phyloP scores from a whole-genome alignment of 30 jellyfish, hydroid and myxozoan species.

The Aurelia coerulea region DNA sequence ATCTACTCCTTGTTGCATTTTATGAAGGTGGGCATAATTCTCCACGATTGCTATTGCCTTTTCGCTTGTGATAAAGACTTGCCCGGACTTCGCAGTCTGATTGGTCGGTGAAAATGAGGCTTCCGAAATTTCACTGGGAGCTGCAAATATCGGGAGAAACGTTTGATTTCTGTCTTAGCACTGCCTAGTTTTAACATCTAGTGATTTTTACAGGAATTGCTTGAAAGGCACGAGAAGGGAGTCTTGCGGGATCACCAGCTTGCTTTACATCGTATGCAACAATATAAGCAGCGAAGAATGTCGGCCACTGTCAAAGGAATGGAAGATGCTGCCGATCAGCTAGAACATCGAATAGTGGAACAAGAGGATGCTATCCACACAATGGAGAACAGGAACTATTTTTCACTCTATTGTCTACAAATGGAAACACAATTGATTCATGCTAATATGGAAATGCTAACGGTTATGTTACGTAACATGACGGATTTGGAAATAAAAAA shows the following conservation, averaged over 20 bases:
- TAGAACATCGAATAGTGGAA: slow-evolving; percentile 88
- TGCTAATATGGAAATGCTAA: slow-evolving; percentile 82
- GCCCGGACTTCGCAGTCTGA: too few relatives aligned
- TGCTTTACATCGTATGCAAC: slow-evolving; percentile 96
- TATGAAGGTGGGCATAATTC: too few relatives aligned
- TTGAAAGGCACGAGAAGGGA: slow-evolving; percentile 97
- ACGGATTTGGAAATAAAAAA: slow-evolving; percentile 81
- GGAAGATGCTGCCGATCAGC: slow-evolving; percentile 88
- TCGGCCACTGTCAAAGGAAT: slow-evolving; percentile 84
- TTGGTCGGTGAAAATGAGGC: too few relatives aligned
- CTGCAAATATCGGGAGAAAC: too few relatives aligned
- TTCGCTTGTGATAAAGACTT: too few relatives aligned
- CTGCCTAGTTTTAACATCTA: background rate
- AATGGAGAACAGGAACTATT: slow-evolving; percentile 92
- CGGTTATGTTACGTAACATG: slow-evolving; percentile 76
- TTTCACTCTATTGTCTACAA: slow-evolving; percentile 91
- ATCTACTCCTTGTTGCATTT: too few relatives aligned
- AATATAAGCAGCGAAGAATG: slow-evolving; percentile 88
- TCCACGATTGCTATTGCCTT: too few relatives aligned
- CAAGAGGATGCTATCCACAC: slow-evolving; percentile 97
- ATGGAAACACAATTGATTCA: slow-evolving; percentile 95
- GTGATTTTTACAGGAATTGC: slow-evolving; percentile 63
- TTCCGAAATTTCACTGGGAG: too few relatives aligned
- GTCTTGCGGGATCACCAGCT: slow-evolving; percentile 97
- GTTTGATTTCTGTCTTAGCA: too few relatives aligned